These are phyloP conservation scores for Eulemur coronatus DNA, from an alignment of 2,797 vertebrate species.

Conservation along the genomic window DNA sequence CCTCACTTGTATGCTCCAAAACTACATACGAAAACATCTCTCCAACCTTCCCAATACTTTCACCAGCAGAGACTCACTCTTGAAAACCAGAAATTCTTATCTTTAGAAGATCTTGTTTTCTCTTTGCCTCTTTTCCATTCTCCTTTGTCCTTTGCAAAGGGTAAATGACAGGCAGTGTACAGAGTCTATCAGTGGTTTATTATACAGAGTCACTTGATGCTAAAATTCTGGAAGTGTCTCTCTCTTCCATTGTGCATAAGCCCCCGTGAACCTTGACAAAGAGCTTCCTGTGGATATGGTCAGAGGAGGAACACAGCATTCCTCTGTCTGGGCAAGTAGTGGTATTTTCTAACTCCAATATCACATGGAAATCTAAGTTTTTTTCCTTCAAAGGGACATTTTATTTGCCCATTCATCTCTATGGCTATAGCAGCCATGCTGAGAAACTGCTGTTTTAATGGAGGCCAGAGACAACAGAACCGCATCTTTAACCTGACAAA, in stretches of 20 bases:
- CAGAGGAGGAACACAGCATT: background rate
- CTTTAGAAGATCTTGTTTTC: background rate
- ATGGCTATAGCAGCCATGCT: background rate
- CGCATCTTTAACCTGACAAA: background rate
- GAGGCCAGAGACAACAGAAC: background rate
- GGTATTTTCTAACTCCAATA: background rate
- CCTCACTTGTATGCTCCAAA: background rate
- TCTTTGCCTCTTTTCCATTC: background rate
- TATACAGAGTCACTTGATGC: background rate
- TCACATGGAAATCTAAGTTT: background rate
- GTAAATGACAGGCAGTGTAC: background rate
- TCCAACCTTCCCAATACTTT: background rate
- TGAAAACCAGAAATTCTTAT: background rate
- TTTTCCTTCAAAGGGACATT: background rate
- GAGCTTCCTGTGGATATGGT: background rate
- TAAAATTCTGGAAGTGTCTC: background rate
- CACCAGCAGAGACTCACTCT: background rate
- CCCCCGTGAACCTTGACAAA: background rate
- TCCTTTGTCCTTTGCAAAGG: background rate
- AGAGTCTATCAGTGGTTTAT: background rate
- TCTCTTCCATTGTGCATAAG: background rate
- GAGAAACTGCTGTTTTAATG: background rate
- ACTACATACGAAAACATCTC: background rate
- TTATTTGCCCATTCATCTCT: background rate
- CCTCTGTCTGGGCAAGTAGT: background rate